phyloP scores from a whole-genome alignment of 2,113 vertebrate species.

The Tachysurus vachellii region DNA sequence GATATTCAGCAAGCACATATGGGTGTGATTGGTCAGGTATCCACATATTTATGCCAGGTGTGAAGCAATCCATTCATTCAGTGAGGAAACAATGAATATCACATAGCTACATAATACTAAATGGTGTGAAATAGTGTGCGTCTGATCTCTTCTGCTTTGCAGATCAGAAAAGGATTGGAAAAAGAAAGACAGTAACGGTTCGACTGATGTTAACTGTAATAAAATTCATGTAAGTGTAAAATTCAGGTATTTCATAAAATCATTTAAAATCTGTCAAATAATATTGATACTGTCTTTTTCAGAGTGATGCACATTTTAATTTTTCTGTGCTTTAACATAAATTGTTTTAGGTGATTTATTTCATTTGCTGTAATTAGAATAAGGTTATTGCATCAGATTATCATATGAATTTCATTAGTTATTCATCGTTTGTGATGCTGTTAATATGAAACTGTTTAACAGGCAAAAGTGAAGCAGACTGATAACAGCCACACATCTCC shows the following conservation, averaged over 20 bases:
- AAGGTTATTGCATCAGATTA: neutral
- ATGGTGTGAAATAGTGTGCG: neutral
- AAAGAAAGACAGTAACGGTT: conserved; percentile 1
- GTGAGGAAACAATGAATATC: neutral
- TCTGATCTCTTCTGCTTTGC: neutral
- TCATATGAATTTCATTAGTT: neutral
- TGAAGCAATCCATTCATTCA: neutral
- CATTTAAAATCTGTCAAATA: neutral
- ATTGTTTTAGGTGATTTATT: neutral
- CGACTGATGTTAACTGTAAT: neutral
- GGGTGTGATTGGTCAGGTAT: neutral
- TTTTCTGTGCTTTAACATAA: neutral
- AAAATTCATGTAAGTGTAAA: conserved; percentile 18
- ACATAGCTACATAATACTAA: neutral
- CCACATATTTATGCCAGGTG: neutral
- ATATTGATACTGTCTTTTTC: neutral
- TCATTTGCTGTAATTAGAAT: neutral
- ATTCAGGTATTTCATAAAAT: neutral
- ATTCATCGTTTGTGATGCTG: neutral
- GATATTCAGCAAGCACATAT: no score
- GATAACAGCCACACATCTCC: neutral
- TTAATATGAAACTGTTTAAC: conserved; percentile 4
- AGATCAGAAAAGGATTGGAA: conserved; percentile 6
- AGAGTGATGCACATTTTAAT: neutral
- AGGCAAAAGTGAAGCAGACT: conserved; percentile 4